Base-by-base conservation (phyloP, 2,797 vertebrate genomes). In the Mastacembelus armatus region DNA sequence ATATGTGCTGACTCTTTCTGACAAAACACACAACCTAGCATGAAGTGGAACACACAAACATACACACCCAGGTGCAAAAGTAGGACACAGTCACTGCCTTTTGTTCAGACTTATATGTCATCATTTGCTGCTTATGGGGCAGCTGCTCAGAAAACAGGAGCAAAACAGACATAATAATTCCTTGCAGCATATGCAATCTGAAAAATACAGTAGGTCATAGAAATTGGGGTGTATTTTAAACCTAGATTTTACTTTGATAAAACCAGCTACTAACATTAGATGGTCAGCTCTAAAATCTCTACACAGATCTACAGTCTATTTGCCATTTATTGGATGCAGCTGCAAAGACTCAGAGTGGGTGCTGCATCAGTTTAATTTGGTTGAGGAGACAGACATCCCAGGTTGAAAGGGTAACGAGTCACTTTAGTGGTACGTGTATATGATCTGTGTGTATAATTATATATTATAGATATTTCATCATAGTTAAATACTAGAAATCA, bases 71-170 rank as follows among this genome's bases (percentile, higher is more conserved):
- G 64, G 77, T 86, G 77, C 43, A 80, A 59, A 89, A 88, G 64
- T 89, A 79, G 89, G 86, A 71, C 87, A 85, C 58, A 56, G 57
- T 55, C 12, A 18, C 30, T 22, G 33, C 35, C 47, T 77, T 70
- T 58, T 44, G 0, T 57, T 77, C 56, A 65, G 78, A 76, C 40
- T 76, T 77, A 72, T 52, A 44, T 79, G 71, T 78, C 78, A 78
- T 80, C 78, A 77, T 66, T 71, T 45, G 43, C 19, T 50, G 66
- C 60, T 81, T 58, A 29, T 24, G 10, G 64, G 43, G 78, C 74
- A 85, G 63, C 56, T 86, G 71, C 59, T 49, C 59, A 60, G 19
- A 58, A 76, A 83, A 75, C 42, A 65, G 73, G 86, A 85, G 68
- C 64, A 63, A 74, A 79, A 47, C 33, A n/a, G 9, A 33, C 48